Conservation (phyloP, 2,888 invertebrate species). For the Erebia palarica region DNA sequence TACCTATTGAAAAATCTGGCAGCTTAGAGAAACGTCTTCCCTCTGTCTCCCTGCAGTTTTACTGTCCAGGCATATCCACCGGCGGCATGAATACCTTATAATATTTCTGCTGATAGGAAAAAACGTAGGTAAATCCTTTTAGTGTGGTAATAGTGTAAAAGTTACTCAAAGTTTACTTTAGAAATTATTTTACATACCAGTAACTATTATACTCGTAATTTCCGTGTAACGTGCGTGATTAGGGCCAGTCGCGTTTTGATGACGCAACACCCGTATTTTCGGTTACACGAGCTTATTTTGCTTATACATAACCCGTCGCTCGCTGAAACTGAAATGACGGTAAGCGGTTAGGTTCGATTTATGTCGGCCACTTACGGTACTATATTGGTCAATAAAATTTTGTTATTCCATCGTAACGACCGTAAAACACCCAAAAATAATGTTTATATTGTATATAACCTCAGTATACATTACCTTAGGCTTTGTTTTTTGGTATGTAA, state of each 20-base stretch:
- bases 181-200: neutral
- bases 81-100: too few relatives aligned
- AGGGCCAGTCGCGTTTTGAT: constrained; percentile 1
- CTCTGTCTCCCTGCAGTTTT: too few relatives aligned
- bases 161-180: neutral
- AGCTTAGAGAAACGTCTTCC: too few relatives aligned
- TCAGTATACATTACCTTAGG: too few relatives aligned
- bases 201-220: neutral
- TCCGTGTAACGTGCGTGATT: constrained; percentile 6
- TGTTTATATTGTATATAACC: neutral
- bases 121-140: neutral
- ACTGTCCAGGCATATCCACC: too few relatives aligned
- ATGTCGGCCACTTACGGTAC: constrained; percentile 17
- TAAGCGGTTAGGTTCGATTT: constrained; percentile 17
- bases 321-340: constrained; percentile 12
- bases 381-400: constrained; percentile 24
- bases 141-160: neutral
- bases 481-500: too few relatives aligned
- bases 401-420: constrained; percentile 3
- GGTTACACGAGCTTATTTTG: neutral
- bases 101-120: too few relatives aligned
- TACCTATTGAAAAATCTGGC: too few relatives aligned
- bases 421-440: constrained; percentile 8
- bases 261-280: constrained; percentile 9
- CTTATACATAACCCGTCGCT: neutral